These are phyloP conservation scores for Archaeoteleia sp. DNA, from an alignment of 2,888 invertebrate species.

Conservation along the genomic window DNA sequence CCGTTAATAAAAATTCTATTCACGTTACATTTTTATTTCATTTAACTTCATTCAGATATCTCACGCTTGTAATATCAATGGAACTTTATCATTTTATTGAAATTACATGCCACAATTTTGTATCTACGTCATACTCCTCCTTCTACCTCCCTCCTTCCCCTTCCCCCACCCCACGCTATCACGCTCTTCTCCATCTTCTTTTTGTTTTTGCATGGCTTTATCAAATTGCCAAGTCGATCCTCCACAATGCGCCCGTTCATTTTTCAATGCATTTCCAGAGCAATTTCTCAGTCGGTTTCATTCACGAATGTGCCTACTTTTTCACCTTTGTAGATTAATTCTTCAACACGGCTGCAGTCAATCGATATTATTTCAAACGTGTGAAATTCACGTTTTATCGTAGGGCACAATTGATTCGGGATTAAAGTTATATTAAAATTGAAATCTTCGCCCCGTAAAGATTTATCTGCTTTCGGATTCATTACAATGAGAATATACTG, in stretches of 20 bases:
- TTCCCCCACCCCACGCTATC: no score
- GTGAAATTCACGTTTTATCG: constrained; percentile 27
- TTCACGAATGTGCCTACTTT: constrained; percentile 37
- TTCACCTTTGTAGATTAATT: constrained; percentile 35
- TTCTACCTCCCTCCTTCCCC: constrained; percentile 21
- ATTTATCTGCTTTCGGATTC: constrained; percentile 43
- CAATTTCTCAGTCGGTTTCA: constrained; percentile 27
- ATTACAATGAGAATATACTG: constrained; percentile 29
- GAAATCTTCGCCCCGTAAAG: constrained; percentile 30
- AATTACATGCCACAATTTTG: constrained; percentile 31
- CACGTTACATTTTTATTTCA: no score
- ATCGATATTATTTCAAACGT: constrained; percentile 27
- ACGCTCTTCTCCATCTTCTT: no score
- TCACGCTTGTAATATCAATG: no score
- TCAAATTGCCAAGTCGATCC: constrained; percentile 35
- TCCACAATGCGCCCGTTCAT: constrained; percentile 31
- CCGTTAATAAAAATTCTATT: no score
- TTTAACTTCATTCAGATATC: no score
- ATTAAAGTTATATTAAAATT: constrained; percentile 50
- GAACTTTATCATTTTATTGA: constrained; percentile 15
- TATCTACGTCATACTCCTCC: constrained; percentile 17
- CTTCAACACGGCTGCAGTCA: constrained; percentile 26
- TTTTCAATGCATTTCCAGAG: constrained; percentile 24
- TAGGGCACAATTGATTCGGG: constrained; percentile 29
- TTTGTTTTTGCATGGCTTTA: constrained; percentile 19